Evolutionary conservation across 2,888 invertebrate species (phyloP), one percentile per base, ranked within the genome.

Genomic region (Torymus aiolomorphi): DNA sequence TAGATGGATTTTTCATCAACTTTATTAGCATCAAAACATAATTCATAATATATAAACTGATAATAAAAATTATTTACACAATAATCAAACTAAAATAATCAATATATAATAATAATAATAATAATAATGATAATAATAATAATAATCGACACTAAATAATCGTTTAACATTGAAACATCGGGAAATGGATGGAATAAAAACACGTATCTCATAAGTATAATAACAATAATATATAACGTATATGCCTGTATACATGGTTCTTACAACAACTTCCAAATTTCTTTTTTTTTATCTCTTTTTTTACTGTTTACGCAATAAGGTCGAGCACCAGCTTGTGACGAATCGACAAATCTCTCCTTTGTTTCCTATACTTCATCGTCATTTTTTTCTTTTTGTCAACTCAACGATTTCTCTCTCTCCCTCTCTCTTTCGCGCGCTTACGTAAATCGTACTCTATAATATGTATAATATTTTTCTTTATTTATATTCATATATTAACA

Each of bases 141-240:
- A 31, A 31, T 31, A 31, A 31, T 31, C 31, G 31, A 31, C 3
- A 5, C 31, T 31, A 31, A 31, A 31, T 31, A 31, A 31, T 31
- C 31, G 31, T 31, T 31, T 0, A 31, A 31, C 31, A 31, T 31
- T 31, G 31, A 31, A 31, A 31, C 31, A 52, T 52, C 14, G 11
- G 63, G 69, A 57, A 52, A 65, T 54, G 74, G 66, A 71, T 73
- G 56, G 20, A 81, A 84, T 80, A 82, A 76, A 82, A 82, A 81
- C n/a, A 81, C 71, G 16, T 61, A 76, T 83, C 75, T 85, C 80
- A 85, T 84, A 84, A 84, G 83, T 86, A 83, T 86, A 86, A 87
- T 88, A 87, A 88, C 86, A 89, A 87, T 86, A 86, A 87, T 86
- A 85, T 86, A 85, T 86, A 85, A 86, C 85, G 80, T 83, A 80